Base-by-base conservation (phyloP, 2,113 vertebrate species). In the Meriones unguiculatus region DNA sequence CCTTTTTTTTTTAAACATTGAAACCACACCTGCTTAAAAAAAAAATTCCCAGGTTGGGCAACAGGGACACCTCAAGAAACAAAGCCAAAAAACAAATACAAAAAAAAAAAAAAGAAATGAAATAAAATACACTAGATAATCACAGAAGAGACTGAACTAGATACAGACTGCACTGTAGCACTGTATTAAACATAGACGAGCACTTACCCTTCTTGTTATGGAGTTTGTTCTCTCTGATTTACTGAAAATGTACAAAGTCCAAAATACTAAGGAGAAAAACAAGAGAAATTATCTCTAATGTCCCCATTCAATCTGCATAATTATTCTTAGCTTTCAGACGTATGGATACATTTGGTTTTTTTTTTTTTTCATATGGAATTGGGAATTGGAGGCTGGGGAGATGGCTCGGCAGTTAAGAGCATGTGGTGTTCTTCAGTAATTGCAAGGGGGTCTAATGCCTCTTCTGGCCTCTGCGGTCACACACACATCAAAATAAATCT, bases 21-120 rank as follows among this genome's bases (percentile, higher is more conserved):
- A 96, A 96, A 96, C 80, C 38, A 86, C 67, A 90, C 52, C 18
- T 95, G 76, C 65, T 59, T 70, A 35, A 7, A 22, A 93, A 90
- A 88, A 97, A 97, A 93, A 70, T 95, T 95, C 59, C 85, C 85
- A 93, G 92, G 62, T 65, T 85, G 24, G 59, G n/a, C 35, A 14
- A 6, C 11, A n/a, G 81, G 22, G 38, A 46, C 15, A 46, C 15
- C 38, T 17, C 59, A 65, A 57, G 57, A 57, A 57, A 57, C 57
- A 12, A 57, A 57, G 15, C 57, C 12, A 57, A 57, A 12, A 84
- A 84, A 15, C 25, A 41, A 41, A 64, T 15, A 64, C 6, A 12
- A 41, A 84, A 84, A 72, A n/a, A 9, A 92, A 96, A 93, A 96
- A 65, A n/a, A 73, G 84, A 98, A 97, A 41, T 65, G 94, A 98